Evolutionary conservation across 2,113 vertebrate genomes (phyloP).

Genomic region (Seriola quinqueradiata): DNA sequence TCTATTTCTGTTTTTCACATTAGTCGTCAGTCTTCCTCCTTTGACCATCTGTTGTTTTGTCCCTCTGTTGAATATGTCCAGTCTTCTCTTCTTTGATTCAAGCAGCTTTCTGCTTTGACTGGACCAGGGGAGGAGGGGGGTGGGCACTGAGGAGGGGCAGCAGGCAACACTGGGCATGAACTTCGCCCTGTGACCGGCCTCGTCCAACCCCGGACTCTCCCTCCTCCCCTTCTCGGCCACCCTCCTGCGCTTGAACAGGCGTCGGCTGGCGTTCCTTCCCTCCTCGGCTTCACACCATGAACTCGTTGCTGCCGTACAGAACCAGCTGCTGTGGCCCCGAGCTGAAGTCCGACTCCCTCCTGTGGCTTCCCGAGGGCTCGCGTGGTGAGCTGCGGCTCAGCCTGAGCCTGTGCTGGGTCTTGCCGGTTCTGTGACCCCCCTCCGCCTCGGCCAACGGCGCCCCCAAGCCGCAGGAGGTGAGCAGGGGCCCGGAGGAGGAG

Average conservation of each 20-base stretch:
- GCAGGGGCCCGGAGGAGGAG: conserved; percentile 90
- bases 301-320: conserved; percentile 93
- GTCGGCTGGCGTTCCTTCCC: not conserved
- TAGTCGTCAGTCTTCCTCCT: conserved; percentile 2
- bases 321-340: conserved; percentile 87
- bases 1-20: conserved; percentile 20
- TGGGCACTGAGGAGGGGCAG: conserved; percentile 44
- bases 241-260: conserved; percentile 8
- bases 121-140: conserved; percentile 33
- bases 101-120: conserved; percentile 11
- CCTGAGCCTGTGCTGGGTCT: conserved; percentile 87
- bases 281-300: conserved; percentile 90
- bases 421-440: conserved; percentile 74
- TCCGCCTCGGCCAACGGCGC: conserved; percentile 56
- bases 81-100: not conserved
- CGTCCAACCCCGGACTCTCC: conserved; percentile 23
- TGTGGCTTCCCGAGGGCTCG: conserved; percentile 84
- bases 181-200: conserved; percentile 50
- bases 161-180: not conserved
- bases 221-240: conserved; percentile 22
- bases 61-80: conserved; percentile 4
- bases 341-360: conserved; percentile 86
- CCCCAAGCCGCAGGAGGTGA: conserved; percentile 82
- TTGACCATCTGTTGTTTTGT: conserved; percentile 2
- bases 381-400: conserved; percentile 91